Percentiles rank a stretch among this genome's conserved stretches.
Evolutionary conservation across 2,888 invertebrate genomes (phyloP).

Genomic region (Mactromeris polynyma): DNA sequence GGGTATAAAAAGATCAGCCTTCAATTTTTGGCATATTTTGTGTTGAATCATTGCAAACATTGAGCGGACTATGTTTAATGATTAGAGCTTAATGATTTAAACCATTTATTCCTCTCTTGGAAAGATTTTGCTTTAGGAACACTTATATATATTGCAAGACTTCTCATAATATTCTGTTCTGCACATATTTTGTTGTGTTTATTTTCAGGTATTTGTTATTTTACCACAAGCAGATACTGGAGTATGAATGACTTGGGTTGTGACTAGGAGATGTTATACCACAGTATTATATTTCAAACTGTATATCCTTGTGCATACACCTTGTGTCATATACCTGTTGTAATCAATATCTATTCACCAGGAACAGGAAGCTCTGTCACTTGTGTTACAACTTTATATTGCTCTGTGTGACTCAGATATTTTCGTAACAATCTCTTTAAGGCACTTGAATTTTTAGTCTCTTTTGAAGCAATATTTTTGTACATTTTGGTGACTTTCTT

Average conservation of each 20-base stretch:
- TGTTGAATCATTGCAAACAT: too few relatives aligned
- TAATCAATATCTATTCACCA: neutral
- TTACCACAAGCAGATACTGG: slow-evolving; percentile 98
- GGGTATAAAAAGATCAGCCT: too few relatives aligned
- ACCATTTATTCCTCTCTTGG: too few relatives aligned
- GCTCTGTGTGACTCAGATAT: neutral
- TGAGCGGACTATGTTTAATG: too few relatives aligned
- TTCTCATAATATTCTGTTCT: too few relatives aligned
- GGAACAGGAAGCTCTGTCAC: neutral
- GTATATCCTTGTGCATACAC: neutral
- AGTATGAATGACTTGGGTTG: slow-evolving; percentile 89
- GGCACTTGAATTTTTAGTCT: neutral
- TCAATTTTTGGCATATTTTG: too few relatives aligned
- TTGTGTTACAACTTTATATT: neutral
- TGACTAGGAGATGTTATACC: neutral
- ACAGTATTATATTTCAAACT: slow-evolving; percentile 29
- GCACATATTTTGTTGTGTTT: slow-evolving; percentile 86
- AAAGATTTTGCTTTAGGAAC: too few relatives aligned
- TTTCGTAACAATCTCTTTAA: neutral
- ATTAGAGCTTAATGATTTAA: too few relatives aligned
- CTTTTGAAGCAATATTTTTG: too few relatives aligned
- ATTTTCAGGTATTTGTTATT: slow-evolving; percentile 94
- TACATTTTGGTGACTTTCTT: too few relatives aligned
- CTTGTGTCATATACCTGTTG: neutral
- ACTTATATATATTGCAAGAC: too few relatives aligned